Base-by-base conservation (phyloP, 2,888 invertebrate species). In the Polia nebulosa region DNA sequence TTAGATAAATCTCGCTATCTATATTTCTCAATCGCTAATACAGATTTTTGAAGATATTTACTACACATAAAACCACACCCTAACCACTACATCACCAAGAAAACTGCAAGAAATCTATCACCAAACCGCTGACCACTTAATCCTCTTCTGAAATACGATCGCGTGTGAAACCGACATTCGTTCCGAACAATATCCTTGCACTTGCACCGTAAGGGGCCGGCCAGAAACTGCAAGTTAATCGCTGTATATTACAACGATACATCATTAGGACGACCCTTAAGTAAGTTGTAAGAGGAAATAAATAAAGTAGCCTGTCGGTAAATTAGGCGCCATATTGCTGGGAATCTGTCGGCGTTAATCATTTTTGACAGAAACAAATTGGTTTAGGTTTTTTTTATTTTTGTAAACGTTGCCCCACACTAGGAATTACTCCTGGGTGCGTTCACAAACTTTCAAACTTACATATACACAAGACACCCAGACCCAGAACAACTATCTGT, bases 221-320 rank as follows among this genome's bases (percentile, higher is more conserved):
- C 81, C 85, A 84, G 86, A 88, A 91, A 91, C 86, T 93, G 93
- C 94, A 94, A 94, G 93, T 93, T 94, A 94, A 94, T 94, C 90
- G 89, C 86, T 85, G 78, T 89, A 88, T 89, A 91, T 91, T 89
- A 90, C 88, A 36, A 22, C 85, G 69, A 90, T 93, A 88, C 88
- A 93, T 94, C 94, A 93, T 85, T 83, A 85, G 87, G 82, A 82
- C 73, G 76, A 66, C 85, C 85, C 86, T 80, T 83, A 81, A 87
- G 81, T 85, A 84, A 84, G 86, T 82, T 85, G 87, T 82, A 80
- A 85, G 84, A 84, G 79, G 78, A 77, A 83, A 87, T 89, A 88
- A 90, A 89, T 88, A 87, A 85, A 83, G 80, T 68, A 82, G 78
- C 72, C 73, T 72, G 78, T 74, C 66, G 70, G 80, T 82, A 85